Evolutionary conservation across 2,113 vertebrate genomes (phyloP).

Genomic region (Mobula hypostoma): DNA sequence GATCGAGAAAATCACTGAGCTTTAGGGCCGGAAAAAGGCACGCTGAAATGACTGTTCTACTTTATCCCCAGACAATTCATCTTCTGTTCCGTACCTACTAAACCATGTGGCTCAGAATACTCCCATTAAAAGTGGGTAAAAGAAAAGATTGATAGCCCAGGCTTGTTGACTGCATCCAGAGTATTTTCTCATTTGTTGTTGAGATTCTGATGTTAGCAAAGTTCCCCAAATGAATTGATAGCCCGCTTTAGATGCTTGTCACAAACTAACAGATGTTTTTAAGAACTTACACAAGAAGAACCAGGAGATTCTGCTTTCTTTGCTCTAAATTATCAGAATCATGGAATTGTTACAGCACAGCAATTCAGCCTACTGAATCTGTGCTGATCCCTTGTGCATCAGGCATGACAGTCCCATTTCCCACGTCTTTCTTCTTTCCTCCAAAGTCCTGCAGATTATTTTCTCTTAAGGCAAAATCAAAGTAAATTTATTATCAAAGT

Average conservation of each 20-base stretch:
- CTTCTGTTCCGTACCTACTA: not conserved
- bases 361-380: no score
- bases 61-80: not conserved
- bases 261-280: not conserved
- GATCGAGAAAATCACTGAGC: no score
- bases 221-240: not conserved
- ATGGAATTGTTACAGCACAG: no score
- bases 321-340: not conserved
- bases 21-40: not conserved
- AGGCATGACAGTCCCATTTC: no score
- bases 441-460: no score
- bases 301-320: not conserved
- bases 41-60: not conserved
- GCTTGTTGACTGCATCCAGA: not conserved
- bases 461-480: no score
- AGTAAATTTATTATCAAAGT: no score
- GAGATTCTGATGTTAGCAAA: not conserved
- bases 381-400: no score
- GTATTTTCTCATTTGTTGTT: not conserved
- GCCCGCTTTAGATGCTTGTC: not conserved
- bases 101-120: not conserved
- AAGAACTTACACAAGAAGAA: not conserved
- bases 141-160: not conserved
- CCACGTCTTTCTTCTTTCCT: no score
- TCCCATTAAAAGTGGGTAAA: not conserved